phyloP scores from a whole-genome alignment of 2,888 invertebrate genomes.

The Pyrgus malvae region DNA sequence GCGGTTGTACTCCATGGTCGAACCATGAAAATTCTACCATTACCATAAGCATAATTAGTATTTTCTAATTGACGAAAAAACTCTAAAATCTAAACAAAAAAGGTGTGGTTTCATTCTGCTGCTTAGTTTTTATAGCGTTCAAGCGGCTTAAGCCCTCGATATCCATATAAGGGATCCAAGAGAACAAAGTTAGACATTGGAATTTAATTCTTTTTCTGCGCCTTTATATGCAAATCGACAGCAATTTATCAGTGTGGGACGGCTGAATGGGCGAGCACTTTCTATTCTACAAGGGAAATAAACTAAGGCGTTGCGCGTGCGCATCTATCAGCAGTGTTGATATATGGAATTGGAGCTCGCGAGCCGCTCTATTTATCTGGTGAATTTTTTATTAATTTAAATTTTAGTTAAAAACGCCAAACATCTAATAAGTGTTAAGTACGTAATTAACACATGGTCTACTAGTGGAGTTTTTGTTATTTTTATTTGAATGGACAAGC shows the following conservation, averaged over 20 bases:
- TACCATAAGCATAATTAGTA: no score
- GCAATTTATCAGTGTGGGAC: slow-evolving; percentile 73
- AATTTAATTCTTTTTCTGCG: slow-evolving; percentile 50
- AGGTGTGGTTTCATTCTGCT: background rate
- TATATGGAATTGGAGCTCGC: slow-evolving; percentile 8
- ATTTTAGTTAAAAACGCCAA: no score
- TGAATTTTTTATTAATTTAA: slow-evolving; percentile 7
- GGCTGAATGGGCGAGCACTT: slow-evolving; percentile 64
- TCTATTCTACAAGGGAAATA: slow-evolving; percentile 43
- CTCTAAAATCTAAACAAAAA: no score
- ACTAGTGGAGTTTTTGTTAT: no score
- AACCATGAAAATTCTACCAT: no score
- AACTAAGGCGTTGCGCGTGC: slow-evolving; percentile 29
- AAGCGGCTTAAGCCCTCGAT: slow-evolving; percentile 37
- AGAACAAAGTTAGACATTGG: slow-evolving; percentile 54
- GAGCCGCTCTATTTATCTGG: background rate
- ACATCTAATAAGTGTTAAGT: no score
- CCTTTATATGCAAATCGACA: slow-evolving; percentile 71
- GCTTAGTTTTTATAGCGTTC: slow-evolving; percentile 30
- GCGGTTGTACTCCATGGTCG: no score
- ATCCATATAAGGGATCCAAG: slow-evolving; percentile 50
- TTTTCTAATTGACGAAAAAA: no score
- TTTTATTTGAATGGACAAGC: no score
- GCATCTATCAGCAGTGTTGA: slow-evolving; percentile 29
- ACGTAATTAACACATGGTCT: no score